These are phyloP conservation scores for Rhineura floridana DNA, from an alignment of 2,113 vertebrate species.

Conservation along the genomic window DNA sequence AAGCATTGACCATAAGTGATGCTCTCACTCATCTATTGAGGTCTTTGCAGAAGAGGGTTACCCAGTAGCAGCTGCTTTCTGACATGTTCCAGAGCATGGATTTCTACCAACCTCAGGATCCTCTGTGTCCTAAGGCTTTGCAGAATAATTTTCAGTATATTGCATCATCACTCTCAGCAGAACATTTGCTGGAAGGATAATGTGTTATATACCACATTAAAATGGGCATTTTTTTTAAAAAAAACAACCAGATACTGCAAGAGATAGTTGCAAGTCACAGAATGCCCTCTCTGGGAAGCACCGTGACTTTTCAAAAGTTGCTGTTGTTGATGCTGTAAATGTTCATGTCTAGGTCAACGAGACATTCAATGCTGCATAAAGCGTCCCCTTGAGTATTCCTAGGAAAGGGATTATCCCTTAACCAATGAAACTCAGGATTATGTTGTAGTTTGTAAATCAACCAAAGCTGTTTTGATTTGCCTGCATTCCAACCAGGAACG, in stretches of 20 bases:
- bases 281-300: not conserved
- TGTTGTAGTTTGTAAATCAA: not conserved
- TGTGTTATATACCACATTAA: not conserved
- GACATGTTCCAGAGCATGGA: not conserved
- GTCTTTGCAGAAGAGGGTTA: not conserved
- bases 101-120: not conserved
- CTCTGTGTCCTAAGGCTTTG: not conserved
- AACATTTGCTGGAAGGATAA: not conserved
- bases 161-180: not conserved
- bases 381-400: not conserved
- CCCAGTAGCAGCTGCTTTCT: not conserved
- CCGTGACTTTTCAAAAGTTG: not conserved
- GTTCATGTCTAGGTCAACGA: not conserved
- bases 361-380: not conserved
- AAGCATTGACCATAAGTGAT: not conserved
- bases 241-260: not conserved
- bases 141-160: not conserved
- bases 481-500: not conserved
- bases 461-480: not conserved
- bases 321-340: not conserved
- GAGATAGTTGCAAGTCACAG: not conserved
- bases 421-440: not conserved
- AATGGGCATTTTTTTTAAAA: not conserved
- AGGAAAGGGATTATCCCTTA: not conserved
- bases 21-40: not conserved